Evolutionary conservation across 2,113 vertebrate species (phyloP).

Genomic region (Lepus americanus): DNA sequence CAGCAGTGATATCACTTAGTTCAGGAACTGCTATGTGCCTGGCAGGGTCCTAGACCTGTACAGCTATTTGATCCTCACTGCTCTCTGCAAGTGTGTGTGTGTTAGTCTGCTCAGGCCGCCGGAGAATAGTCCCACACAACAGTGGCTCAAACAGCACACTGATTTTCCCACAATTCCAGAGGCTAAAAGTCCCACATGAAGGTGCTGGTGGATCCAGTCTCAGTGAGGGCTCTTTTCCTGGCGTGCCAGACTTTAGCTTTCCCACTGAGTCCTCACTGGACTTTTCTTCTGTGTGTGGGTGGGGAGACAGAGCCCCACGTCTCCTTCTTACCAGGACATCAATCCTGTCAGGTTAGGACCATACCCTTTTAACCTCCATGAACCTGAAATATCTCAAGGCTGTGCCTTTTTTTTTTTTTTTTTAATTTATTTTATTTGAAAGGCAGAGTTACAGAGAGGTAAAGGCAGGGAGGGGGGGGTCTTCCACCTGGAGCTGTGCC

Average conservation of each 20-base stretch:
- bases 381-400: not conserved
- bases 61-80: not conserved
- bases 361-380: not conserved
- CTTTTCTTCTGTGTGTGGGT: not conserved
- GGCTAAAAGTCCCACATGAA: not conserved
- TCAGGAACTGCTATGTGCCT: not conserved
- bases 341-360: not conserved
- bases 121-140: not conserved
- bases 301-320: not conserved
- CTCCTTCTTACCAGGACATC: not conserved
- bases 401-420: not conserved
- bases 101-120: not conserved
- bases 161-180: not conserved
- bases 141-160: not conserved
- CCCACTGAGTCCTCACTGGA: no score
- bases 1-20: not conserved
- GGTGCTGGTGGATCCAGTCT: not conserved
- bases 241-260: not conserved
- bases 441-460: no score
- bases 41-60: not conserved
- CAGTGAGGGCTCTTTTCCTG: not conserved
- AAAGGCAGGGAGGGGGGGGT: no score
- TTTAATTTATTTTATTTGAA: no score
- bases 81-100: not conserved
- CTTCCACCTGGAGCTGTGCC: no score